A percentile compares a stretch with the other conserved stretches of the same genome.
These are phyloP conservation scores for Gouania willdenowi DNA, from an alignment of 2,797 vertebrate species.

Conservation along the genomic window DNA sequence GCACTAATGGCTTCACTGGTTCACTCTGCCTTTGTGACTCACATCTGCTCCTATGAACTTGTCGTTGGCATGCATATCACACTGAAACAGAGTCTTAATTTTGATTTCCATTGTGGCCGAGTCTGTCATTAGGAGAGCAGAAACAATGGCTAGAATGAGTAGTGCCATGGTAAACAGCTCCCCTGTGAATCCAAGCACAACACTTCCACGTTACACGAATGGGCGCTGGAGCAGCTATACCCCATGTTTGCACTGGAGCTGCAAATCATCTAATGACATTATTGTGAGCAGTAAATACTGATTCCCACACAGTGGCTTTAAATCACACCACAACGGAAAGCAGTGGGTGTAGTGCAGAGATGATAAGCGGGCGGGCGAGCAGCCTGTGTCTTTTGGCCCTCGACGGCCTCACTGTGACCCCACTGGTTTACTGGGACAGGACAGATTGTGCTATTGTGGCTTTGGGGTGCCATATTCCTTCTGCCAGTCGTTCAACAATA, in stretches of 20 bases:
- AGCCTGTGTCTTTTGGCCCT: slow-evolving; percentile 31
- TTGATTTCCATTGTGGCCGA: slow-evolving; percentile 65
- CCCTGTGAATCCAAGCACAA: slow-evolving; percentile 69
- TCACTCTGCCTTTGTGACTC: no score
- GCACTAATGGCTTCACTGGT: not conserved
- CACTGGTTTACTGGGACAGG: slow-evolving; percentile 21
- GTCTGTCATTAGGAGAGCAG: slow-evolving; percentile 68
- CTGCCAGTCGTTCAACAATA: slow-evolving; percentile 37
- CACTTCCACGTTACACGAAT: slow-evolving; percentile 54
- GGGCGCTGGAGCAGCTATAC: slow-evolving; percentile 9
- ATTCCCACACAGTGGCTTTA: slow-evolving; percentile 64
- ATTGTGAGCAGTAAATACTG: slow-evolving; percentile 55
- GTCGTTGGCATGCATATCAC: slow-evolving; percentile 44
- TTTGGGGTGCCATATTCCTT: slow-evolving; percentile 32
- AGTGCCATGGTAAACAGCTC: slow-evolving; percentile 71
- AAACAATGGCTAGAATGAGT: slow-evolving; percentile 72
- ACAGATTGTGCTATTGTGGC: slow-evolving; percentile 40
- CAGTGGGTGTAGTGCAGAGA: slow-evolving; percentile 31
- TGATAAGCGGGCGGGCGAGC: slow-evolving; percentile 48
- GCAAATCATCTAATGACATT: slow-evolving; percentile 66
- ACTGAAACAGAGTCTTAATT: slow-evolving; percentile 55
- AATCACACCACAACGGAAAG: slow-evolving; percentile 44
- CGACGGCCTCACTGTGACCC: slow-evolving; percentile 47
- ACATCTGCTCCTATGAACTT: slow-evolving; percentile 49
- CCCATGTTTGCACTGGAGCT: slow-evolving; percentile 16